phyloP scores from a whole-genome alignment of 2,888 invertebrate genomes.

The Plebejus anna region DNA sequence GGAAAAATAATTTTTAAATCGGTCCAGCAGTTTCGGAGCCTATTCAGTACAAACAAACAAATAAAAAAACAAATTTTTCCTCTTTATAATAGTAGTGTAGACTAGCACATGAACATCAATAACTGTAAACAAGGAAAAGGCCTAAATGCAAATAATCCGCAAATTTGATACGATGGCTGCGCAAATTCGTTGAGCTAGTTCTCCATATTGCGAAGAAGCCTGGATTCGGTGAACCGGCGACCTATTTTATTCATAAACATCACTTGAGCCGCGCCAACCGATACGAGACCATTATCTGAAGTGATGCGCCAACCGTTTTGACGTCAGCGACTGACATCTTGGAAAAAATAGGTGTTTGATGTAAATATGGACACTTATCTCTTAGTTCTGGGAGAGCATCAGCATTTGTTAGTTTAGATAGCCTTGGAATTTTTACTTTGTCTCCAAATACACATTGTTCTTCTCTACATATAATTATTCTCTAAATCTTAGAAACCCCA shows the following conservation, averaged over 20 bases:
- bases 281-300: conserved; percentile 33
- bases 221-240: conserved; percentile 33
- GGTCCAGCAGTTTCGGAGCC: too few relatives aligned
- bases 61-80: too few relatives aligned
- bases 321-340: conserved; percentile 32
- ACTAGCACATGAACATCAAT: background rate
- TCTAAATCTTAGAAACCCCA: background rate
- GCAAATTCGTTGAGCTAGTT: conserved; percentile 14
- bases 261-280: conserved; percentile 30
- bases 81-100: too few relatives aligned
- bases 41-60: too few relatives aligned
- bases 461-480: background rate
- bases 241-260: conserved; percentile 35
- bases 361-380: background rate
- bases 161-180: background rate
- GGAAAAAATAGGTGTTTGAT: conserved; percentile 15
- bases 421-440: background rate
- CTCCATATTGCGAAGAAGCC: conserved; percentile 16
- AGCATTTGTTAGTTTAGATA: background rate
- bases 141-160: background rate
- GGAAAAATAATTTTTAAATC: too few relatives aligned
- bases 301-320: conserved; percentile 33
- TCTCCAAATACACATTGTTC: too few relatives aligned
- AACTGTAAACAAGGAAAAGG: background rate
- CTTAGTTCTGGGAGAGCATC: background rate